Conservation (phyloP, 2,797 vertebrate genomes). For the Chelon auratus region DNA sequence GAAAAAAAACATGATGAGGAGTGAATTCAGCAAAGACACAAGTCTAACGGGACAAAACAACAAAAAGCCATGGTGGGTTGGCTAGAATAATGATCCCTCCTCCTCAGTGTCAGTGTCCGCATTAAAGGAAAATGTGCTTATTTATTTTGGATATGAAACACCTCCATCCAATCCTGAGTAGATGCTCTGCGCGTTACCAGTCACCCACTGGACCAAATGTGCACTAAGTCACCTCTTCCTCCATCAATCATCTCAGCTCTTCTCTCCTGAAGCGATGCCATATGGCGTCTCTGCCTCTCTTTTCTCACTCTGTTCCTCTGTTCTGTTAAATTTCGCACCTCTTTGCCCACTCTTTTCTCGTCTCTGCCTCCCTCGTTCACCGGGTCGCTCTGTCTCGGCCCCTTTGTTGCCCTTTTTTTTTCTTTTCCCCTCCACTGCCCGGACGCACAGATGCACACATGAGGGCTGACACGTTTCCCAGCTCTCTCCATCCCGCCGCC, state of each 20-base stretch:
- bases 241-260: slow-evolving; percentile 54
- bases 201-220: slow-evolving; percentile 32
- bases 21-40: neutral
- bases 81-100: slow-evolving; percentile 12
- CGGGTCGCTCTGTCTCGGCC: slow-evolving; percentile 5
- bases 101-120: slow-evolving; percentile 30
- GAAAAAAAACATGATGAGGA: slow-evolving; percentile 17
- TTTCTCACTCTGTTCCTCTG: slow-evolving; percentile 21
- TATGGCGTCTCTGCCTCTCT: slow-evolving; percentile 72
- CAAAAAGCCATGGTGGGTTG: slow-evolving; percentile 17
- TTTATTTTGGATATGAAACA: slow-evolving; percentile 17
- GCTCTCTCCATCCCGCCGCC: slow-evolving; percentile 21
- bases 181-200: slow-evolving; percentile 21
- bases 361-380: neutral
- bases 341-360: neutral
- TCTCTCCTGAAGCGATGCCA: slow-evolving; percentile 76
- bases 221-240: slow-evolving; percentile 39
- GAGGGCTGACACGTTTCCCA: slow-evolving; percentile 9
- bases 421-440: slow-evolving; percentile 22
- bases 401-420: slow-evolving; percentile 32
- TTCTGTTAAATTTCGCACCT: slow-evolving; percentile 39
- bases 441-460: slow-evolving; percentile 7
- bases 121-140: slow-evolving; percentile 8
- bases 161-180: slow-evolving; percentile 9
- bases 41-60: slow-evolving; percentile 4